Evolutionary conservation across 2,888 invertebrate species (phyloP), one percentile per base, ranked within the genome.

Genomic region (Ochropleura leucogaster): DNA sequence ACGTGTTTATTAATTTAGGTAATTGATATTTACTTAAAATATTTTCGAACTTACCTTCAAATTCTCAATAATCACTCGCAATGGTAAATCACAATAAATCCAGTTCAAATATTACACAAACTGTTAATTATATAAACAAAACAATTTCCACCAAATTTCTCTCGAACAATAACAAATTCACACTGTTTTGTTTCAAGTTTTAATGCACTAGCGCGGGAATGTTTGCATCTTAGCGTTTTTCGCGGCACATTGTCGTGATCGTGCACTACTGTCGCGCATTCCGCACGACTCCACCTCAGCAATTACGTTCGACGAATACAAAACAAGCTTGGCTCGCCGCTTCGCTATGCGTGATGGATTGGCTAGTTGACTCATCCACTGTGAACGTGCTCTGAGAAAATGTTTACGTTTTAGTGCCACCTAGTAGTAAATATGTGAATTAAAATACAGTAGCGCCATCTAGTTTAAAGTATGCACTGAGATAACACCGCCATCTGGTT

Each of bases 221-320:
- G 89, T 92, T 84, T 91, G 53, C 64, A 79, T 70, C 20, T 83
- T 70, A 83, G 89, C 88, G 75, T 92, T 94, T 93, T 95, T 95
- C 94, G 92, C 92, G 89, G 88, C 87, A 90, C 93, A 94, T 94
- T 92, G 91, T 93, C 84, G 87, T 88, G 87, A 87, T 89, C 91
- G 93, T 93, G 91, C 92, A 89, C 90, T 93, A 94, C 91, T 88
- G 90, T 86, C 89, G 89, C 90, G 86, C 90, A 92, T 91, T 91
- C 92, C 92, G 83, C 91, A 93, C 95, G 90, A 93, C 95, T 94
- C 85, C 18, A 92, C 93, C 88, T 87, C 82, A 84, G 84, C 92
- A 90, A 89, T 92, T 94, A 95, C 95, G 94, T 90, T 92, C 89
- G 80, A 87, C 88, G 95, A 95, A 96, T 96, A 96, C 95, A 93